These are phyloP conservation scores for Montifringilla adamsi DNA, from an alignment of 2,113 vertebrate species.

Conservation along the genomic window DNA sequence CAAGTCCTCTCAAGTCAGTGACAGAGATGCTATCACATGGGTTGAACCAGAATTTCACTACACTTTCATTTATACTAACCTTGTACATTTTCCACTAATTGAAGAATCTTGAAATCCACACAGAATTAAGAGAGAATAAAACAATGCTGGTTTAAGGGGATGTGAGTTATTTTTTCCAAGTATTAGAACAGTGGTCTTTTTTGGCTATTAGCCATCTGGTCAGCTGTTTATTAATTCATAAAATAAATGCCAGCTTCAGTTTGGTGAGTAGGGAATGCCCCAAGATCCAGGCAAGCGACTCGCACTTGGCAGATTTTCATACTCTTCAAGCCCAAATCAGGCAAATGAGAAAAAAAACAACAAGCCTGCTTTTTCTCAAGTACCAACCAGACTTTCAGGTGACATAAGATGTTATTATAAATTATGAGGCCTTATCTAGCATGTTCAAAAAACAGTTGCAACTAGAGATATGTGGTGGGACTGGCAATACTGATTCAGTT, in stretches of 20 bases:
- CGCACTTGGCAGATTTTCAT: neutral
- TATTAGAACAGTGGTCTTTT: neutral
- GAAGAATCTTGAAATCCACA: neutral
- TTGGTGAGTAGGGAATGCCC: neutral
- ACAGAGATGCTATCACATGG: neutral
- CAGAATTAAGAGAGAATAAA: neutral
- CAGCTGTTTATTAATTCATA: neutral
- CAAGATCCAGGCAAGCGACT: neutral
- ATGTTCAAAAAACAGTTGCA: constrained; percentile 5
- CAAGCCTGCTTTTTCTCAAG: neutral
- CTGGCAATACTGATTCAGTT: neutral
- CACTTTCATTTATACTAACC: neutral
- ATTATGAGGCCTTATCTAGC: neutral
- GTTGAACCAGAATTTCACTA: neutral
- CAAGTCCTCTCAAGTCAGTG: neutral
- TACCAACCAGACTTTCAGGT: neutral
- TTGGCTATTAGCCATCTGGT: neutral
- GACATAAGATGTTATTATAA: neutral
- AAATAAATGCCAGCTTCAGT: neutral
- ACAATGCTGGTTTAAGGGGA: neutral
- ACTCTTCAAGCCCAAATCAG: neutral
- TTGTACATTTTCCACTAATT: neutral
- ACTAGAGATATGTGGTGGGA: neutral
- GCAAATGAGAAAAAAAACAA: constrained; percentile 7
- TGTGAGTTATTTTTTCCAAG: neutral